These are phyloP conservation scores for Axea sp. DNA, from an alignment of 2,888 invertebrate species.

Conservation along the genomic window DNA sequence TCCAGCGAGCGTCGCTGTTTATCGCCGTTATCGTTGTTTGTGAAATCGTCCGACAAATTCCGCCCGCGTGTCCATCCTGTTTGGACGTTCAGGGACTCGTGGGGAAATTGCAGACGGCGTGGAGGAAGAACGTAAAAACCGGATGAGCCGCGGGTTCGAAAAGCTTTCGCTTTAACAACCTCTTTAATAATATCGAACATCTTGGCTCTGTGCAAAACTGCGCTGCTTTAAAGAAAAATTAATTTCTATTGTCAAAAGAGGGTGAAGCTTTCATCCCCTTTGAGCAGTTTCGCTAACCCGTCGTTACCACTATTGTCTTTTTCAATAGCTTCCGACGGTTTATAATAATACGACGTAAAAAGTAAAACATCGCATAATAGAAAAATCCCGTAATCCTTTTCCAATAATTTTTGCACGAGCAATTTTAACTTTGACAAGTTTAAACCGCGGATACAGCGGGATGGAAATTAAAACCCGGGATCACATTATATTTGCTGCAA, in stretches of 20 bases:
- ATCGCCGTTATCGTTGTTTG: too few relatives aligned
- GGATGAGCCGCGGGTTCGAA: neutral
- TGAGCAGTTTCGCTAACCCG: slow-evolving; percentile 12
- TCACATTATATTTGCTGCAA: too few relatives aligned
- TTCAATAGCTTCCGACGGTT: neutral
- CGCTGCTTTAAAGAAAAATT: slow-evolving; percentile 1
- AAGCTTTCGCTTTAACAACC: slow-evolving; percentile 10
- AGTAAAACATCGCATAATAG: too few relatives aligned
- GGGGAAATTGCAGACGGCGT: too few relatives aligned
- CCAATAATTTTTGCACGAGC: too few relatives aligned
- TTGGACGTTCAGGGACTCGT: too few relatives aligned
- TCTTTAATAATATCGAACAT: slow-evolving; percentile 11
- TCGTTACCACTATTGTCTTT: slow-evolving; percentile 8
- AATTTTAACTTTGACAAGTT: too few relatives aligned
- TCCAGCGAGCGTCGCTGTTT: neutral
- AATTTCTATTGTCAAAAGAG: slow-evolving; percentile 1
- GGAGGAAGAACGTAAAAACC: slow-evolving; percentile 5
- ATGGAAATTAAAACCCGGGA: too few relatives aligned
- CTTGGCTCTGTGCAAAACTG: slow-evolving; percentile 8
- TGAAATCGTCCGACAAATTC: too few relatives aligned
- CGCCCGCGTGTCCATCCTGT: too few relatives aligned
- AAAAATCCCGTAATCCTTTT: too few relatives aligned
- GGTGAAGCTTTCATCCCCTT: slow-evolving; percentile 9
- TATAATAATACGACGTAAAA: neutral
- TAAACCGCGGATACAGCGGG: too few relatives aligned